Evolutionary conservation across 1,140 invertebrate genomes (phyloP), one percentile per base, ranked within the genome.

Genomic region (Phortica variegata): DNA sequence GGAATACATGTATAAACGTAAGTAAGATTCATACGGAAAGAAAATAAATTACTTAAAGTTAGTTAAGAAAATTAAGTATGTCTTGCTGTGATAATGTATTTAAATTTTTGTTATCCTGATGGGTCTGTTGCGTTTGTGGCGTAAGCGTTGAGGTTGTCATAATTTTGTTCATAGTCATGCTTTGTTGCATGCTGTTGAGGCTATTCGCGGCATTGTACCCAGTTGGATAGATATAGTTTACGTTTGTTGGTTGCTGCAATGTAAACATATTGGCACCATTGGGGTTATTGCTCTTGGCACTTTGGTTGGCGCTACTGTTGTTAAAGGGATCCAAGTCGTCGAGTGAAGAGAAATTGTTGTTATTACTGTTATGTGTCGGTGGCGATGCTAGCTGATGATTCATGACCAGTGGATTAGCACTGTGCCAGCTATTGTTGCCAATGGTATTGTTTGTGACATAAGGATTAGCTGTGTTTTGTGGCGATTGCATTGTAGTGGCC

Each of bases 11-110:
- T n/a, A n/a, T n/a, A n/a, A n/a, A n/a, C n/a, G n/a, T n/a, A n/a
- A n/a, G n/a, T n/a, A n/a, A n/a, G n/a, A n/a, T n/a, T n/a, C n/a
- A n/a, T n/a, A n/a, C n/a, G n/a, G n/a, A n/a, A n/a, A n/a, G n/a
- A n/a, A n/a, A n/a, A n/a, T n/a, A n/a, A n/a, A n/a, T n/a, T n/a
- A n/a, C n/a, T n/a, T n/a, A n/a, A n/a, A n/a, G n/a, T 49, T 66
- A 74, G 48, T 74, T 74, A 8, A 74, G 58, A 49, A 74, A 74
- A 44, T 66, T 73, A 47, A 74, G 58, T 50, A 74, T 74, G 38
- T 74, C 71, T 31, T 74, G 71, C 32, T 74, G 71, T 17, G 72
- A 72, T 13, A 74, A 50, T 33, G 58, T 58, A 50, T 74, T 74
- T 2, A 74, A 43, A 60, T 75, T 74, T 36, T 65, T 65, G 36